Evolutionary conservation across 2,888 invertebrate species (phyloP).

Genomic region (Mechanitis messenoides): DNA sequence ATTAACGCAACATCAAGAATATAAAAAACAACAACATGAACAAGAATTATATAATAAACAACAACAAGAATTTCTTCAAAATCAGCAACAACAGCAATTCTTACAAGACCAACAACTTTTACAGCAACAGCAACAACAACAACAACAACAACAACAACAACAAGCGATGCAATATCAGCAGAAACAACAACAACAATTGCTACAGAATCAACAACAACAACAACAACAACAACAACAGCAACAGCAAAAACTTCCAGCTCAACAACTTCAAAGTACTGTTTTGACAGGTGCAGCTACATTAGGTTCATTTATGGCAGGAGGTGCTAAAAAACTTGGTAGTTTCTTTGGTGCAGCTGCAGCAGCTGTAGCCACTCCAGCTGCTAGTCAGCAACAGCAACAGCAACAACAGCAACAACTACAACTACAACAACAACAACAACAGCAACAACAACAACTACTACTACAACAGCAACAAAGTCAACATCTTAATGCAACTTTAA

Average conservation of each 20-base stretch:
- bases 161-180: conserved; percentile 14
- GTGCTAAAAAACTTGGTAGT: conserved; percentile 70
- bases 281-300: conserved; percentile 68
- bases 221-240: conserved; percentile 55
- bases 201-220: conserved; percentile 38
- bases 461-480: conserved; percentile 48
- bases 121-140: conserved; percentile 40
- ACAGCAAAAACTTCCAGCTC: conserved; percentile 56
- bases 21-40: conserved; percentile 36
- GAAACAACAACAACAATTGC: conserved; percentile 39
- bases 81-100: conserved; percentile 36
- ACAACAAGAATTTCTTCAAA: conserved; percentile 33
- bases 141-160: conserved; percentile 37
- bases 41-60: conserved; percentile 37
- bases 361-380: conserved; percentile 56
- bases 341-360: conserved; percentile 72
- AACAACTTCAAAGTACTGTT: conserved; percentile 63
- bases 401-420: conserved; percentile 51
- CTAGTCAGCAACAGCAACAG: conserved; percentile 44
- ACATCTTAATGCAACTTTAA: conserved; percentile 34
- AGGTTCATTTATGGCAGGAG: conserved; percentile 71
- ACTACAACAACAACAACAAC: conserved; percentile 52
- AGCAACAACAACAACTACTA: conserved; percentile 36
- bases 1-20: conserved; percentile 37
- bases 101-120: conserved; percentile 38